These are phyloP conservation scores for Tetragonula clypearis DNA, from an alignment of 1,140 invertebrate species.

Conservation along the genomic window DNA sequence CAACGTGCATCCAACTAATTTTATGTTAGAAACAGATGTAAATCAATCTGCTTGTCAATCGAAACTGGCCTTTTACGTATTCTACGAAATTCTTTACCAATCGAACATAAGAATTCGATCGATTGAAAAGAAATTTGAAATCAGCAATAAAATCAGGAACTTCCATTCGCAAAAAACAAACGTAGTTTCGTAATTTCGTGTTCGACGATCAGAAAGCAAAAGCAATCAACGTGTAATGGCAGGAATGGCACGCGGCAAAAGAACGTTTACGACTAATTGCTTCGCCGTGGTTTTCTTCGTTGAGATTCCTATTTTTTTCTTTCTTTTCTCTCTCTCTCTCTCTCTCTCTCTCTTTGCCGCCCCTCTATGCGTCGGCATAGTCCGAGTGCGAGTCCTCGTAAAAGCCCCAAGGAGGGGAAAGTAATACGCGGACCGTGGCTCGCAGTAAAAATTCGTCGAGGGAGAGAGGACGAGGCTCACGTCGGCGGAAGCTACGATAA, in stretches of 20 bases:
- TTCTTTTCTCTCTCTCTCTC: too few species aligned
- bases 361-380: neutral
- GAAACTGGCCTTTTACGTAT: too few species aligned
- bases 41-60: too few species aligned
- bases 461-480: neutral
- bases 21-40: too few species aligned
- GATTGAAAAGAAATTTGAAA: too few species aligned
- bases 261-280: conserved; percentile 65
- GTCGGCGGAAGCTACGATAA: conserved; percentile 51
- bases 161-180: neutral
- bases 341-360: neutral
- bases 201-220: neutral
- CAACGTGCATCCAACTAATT: too few species aligned
- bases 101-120: neutral
- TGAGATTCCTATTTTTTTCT: neutral
- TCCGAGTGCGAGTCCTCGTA: conserved; percentile 40
- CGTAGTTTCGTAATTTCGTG: too few species aligned
- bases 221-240: neutral
- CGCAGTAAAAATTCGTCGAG: conserved; percentile 60
- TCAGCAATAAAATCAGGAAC: neutral
- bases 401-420: conserved; percentile 33
- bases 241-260: conserved; percentile 2
- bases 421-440: conserved; percentile 34
- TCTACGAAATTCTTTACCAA: neutral
- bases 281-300: conserved; percentile 39